Evolutionary conservation across 1,140 invertebrate species (phyloP).

Genomic region (Saccostrea glomerata): DNA sequence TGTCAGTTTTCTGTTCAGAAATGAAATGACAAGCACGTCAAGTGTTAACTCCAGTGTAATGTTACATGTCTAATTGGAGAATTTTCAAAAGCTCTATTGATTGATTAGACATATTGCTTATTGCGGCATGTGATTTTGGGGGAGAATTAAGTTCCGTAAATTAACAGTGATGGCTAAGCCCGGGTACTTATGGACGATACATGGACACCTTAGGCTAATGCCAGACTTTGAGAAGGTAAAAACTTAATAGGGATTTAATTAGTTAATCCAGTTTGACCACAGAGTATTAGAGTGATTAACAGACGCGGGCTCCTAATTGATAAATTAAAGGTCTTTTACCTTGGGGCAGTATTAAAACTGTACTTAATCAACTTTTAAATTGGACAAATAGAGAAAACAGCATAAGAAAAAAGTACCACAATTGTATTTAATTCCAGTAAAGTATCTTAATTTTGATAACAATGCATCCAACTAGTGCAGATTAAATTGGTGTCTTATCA

Average conservation of each 20-base stretch:
- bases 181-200: not conserved
- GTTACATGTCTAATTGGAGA: not conserved
- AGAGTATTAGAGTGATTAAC: not conserved
- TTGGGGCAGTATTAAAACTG: not conserved
- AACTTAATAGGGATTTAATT: not conserved
- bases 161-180: not conserved
- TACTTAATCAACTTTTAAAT: slow-evolving; percentile 11
- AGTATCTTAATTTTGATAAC: no score
- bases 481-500: no score
- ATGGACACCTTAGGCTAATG: not conserved
- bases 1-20: not conserved
- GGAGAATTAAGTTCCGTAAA: not conserved
- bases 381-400: not conserved
- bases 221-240: slow-evolving; percentile 2
- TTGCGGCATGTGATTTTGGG: not conserved
- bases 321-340: slow-evolving; percentile 1
- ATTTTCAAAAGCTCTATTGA: not conserved
- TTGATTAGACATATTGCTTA: not conserved
- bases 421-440: not conserved
- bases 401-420: not conserved
- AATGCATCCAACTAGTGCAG: no score
- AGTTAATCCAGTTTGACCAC: not conserved
- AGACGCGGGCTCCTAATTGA: not conserved
- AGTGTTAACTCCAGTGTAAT: not conserved
- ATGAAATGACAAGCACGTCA: not conserved